phyloP scores from a whole-genome alignment of 1,140 invertebrate genomes.

The Nasonia giraulti region DNA sequence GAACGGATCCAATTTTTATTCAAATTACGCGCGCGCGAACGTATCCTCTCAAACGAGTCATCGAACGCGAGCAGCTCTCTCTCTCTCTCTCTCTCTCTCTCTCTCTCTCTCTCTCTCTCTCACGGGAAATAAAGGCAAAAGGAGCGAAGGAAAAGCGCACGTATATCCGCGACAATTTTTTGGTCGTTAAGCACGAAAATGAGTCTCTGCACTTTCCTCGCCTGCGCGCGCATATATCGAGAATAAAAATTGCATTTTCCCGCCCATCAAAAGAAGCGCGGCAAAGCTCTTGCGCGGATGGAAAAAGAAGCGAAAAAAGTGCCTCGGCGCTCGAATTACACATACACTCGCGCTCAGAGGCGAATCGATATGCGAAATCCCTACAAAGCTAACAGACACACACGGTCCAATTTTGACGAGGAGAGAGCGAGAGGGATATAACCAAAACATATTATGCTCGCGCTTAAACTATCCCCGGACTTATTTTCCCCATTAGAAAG shows the following conservation, averaged over 20 bases:
- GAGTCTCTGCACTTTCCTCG: constrained; percentile 14
- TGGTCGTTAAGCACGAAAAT: constrained; percentile 46
- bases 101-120: neutral
- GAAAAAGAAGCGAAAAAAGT: neutral
- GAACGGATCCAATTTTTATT: neutral
- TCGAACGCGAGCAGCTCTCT: neutral
- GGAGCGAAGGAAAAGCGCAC: neutral
- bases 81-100: too few species aligned
- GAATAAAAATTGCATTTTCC: constrained; percentile 40
- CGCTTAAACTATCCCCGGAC: constrained; percentile 34
- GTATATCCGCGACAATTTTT: constrained; percentile 35
- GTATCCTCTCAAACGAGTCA: neutral
- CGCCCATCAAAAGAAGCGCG: constrained; percentile 17
- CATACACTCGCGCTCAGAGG: constrained; percentile 40
- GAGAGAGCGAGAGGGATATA: constrained; percentile 59
- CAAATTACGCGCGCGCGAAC: neutral
- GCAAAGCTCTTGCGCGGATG: neutral
- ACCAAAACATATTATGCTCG: constrained; percentile 61
- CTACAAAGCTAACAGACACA: constrained; percentile 64
- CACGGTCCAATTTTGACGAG: constrained; percentile 71
- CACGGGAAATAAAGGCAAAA: neutral
- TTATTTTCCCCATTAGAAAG: constrained; percentile 43
- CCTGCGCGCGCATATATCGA: neutral
- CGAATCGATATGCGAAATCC: constrained; percentile 61
- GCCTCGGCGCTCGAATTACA: constrained; percentile 11